A percentile compares a stretch with the other conserved stretches of the same genome.
Conservation (phyloP, 1,140 invertebrate genomes). For the Dreissena rostriformis region DNA sequence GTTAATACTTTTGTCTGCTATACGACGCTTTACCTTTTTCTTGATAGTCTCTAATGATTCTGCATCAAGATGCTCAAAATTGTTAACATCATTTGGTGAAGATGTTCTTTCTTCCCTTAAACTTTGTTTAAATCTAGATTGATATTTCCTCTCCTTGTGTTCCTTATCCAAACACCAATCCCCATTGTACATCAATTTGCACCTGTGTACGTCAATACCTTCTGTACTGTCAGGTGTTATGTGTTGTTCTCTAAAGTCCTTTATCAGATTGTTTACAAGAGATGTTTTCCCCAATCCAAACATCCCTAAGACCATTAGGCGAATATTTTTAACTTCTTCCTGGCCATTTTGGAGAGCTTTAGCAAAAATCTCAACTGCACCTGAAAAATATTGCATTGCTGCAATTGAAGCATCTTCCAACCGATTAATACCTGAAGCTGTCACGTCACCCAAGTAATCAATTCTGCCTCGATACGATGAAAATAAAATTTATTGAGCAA, state of each 20-base stretch:
- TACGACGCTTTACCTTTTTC: background rate
- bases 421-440: too few species aligned
- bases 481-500: too few species aligned
- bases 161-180: background rate
- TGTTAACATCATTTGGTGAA: background rate
- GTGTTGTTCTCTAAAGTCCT: background rate
- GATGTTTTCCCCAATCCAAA: slow-evolving; percentile 48
- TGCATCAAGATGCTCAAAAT: background rate
- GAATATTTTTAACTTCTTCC: slow-evolving; percentile 7
- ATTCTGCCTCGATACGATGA: too few species aligned
- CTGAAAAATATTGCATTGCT: too few species aligned
- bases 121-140: background rate
- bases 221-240: background rate
- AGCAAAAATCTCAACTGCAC: background rate
- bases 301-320: slow-evolving; percentile 38
- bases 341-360: background rate
- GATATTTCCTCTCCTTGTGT: background rate
- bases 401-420: too few species aligned
- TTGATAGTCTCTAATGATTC: background rate
- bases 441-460: too few species aligned
- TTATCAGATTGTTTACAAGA: slow-evolving; percentile 24
- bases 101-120: background rate
- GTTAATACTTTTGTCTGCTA: background rate
- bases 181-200: background rate
- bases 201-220: background rate